Conservation (phyloP, 2,797 vertebrate species). For the Myiotriccus ornatus region DNA sequence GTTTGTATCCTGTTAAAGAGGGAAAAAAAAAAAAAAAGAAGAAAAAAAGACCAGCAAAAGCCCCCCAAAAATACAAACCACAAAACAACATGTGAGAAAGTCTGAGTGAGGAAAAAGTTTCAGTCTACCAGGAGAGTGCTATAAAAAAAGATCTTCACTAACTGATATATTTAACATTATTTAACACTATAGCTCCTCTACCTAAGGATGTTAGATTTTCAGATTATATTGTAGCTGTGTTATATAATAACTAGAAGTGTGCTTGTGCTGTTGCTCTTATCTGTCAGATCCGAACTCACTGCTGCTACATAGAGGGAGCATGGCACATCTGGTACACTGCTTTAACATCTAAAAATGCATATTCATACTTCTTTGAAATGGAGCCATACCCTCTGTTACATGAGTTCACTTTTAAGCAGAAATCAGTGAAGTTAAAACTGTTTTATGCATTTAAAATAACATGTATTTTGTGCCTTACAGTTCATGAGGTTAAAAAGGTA, state of each 20-base stretch:
- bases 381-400: background rate
- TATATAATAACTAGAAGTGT: background rate
- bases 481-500: slow-evolving; percentile 79
- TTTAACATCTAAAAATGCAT: background rate
- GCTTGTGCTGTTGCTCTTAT: background rate
- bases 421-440: background rate
- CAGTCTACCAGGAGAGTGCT: background rate
- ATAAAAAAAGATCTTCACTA: background rate
- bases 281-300: background rate
- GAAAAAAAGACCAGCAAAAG: no score
- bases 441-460: slow-evolving; percentile 26
- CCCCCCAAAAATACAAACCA: background rate
- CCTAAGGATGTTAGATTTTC: background rate
- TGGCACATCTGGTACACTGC: background rate
- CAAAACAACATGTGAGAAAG: background rate
- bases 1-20: background rate
- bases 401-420: background rate
- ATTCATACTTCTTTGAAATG: background rate
- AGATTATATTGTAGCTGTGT: background rate
- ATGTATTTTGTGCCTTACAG: slow-evolving; percentile 27
- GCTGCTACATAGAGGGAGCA: background rate
- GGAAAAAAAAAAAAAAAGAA: background rate
- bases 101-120: background rate
- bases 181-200: background rate
- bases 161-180: background rate